Evolutionary conservation across 2,113 vertebrate species (phyloP), one percentile per base, ranked within the genome.

Genomic region (Tursiops truncatus): DNA sequence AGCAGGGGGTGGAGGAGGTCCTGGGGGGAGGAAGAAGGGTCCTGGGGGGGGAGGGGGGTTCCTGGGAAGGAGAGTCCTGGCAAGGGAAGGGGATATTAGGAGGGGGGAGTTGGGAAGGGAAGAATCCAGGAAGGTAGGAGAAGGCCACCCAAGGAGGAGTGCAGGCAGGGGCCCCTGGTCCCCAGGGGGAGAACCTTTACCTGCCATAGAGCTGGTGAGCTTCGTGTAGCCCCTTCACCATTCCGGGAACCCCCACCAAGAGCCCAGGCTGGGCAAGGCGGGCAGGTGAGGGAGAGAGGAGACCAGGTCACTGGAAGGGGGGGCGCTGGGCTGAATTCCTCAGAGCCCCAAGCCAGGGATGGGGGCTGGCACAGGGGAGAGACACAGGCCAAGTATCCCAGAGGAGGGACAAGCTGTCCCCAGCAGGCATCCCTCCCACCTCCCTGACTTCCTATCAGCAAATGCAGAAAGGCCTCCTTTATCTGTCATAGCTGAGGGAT

Each of bases 121-220:
- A 97, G 77, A 96, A 92, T 90, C 91, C 58, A 95, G 98, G 96
- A 95, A 67, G 83, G n/a, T 23, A 84, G 94, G 89, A 93, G 65
- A 90, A 91, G 84, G 90, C 90, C 83, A 88, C 95, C 95, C 96
- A 92, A 94, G 94, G 94, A 94, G 26, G 44, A n/a, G 65, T 80
- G 44, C 79, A 96, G 79, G 83, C 31, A 94, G 79, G 87, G 85
- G 25, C 23, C 74, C 70, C 67, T 85, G 41, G 90, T 91, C 73
- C 77, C 94, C 62, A 70, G 70, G 73, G 58, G 70, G 9, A 80
- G 31, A 58, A 7, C 97, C 86, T 94, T 98, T 99, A 99, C 99
- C 99, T 99, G 94, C 99, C 99, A 68, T 99, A 99, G 63, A 99
- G 98, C 97, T 99, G 99, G 97, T 99, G 99, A 28, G 99, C 99